Base-by-base conservation (phyloP, 2,113 vertebrate species). In the Polypterus senegalus region DNA sequence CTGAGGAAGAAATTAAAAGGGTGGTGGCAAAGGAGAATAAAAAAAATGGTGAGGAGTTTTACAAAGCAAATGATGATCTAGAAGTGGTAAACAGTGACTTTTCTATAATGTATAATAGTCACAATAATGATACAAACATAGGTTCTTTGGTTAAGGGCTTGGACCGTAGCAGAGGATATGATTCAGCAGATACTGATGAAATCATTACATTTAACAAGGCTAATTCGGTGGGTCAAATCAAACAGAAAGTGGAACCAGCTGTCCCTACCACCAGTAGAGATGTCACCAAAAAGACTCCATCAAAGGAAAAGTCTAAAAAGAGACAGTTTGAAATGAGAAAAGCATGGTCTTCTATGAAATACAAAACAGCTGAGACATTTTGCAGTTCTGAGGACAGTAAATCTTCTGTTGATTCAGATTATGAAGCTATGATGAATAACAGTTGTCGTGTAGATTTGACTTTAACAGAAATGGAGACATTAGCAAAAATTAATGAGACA, bases 161-260 rank as follows among this genome's bases (percentile, higher is more conserved):
- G 8, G 4, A 46, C 46, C 0, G 9, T 4, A 66, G 69, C 61
- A 73, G 73, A 6, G 78, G 81, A 3, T 91, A 85, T 61, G 86
- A 95, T 73, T 97, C 90, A 2, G 88, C 84, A 43, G 90, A 88
- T 77, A 93, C 90, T 0, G 93, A 92, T 78, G 90, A 97, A 80
- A 89, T 97, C 53, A 81, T 94, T 57, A 80, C 81, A 10, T 76
- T 72, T 66, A 81, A 76, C 59, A 89, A 77, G 80, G 72, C 11
- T 47, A 43, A 58, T 27, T 63, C 49, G 27, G 27, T 55, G 27
- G 27, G 27, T 27, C 27, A 27, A 27, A 27, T 27, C 27, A 27
- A 27, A 27, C 27, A 27, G 27, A 27, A 27, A 27, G 27, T 27
- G 27, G 27, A 27, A 27, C 27, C 27, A 27, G 27, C 27, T 27